A percentile compares a stretch with the other conserved stretches of the same genome.
phyloP scores from a whole-genome alignment of 2,888 invertebrate genomes.

The Eilema caniola region DNA sequence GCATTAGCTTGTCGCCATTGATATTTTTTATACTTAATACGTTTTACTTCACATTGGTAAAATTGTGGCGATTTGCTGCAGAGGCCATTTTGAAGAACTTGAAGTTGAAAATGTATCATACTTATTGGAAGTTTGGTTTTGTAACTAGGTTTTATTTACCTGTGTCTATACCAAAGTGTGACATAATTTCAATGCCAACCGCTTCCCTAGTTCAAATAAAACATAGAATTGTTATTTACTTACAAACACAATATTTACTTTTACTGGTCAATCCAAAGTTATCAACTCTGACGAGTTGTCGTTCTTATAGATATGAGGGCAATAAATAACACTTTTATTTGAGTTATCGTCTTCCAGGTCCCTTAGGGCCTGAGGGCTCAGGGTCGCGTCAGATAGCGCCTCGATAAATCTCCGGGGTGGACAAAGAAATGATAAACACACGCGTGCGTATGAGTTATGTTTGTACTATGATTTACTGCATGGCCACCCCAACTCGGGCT shows the following conservation, averaged over 20 bases:
- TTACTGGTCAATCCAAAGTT: neutral
- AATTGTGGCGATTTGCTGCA: no score
- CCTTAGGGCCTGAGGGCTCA: slow-evolving; percentile 44
- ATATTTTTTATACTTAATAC: no score
- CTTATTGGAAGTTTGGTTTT: neutral
- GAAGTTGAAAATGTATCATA: neutral
- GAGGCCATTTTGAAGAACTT: no score
- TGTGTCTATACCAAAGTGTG: no score
- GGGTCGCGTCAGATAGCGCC: slow-evolving; percentile 46
- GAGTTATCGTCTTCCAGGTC: slow-evolving; percentile 42
- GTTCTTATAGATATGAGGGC: slow-evolving; percentile 30
- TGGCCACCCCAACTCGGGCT: slow-evolving; percentile 32
- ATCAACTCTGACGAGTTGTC: slow-evolving; percentile 33
- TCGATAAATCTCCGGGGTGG: slow-evolving; percentile 54
- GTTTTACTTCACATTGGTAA: no score
- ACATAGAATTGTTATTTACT: no score
- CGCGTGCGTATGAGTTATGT: slow-evolving; percentile 51
- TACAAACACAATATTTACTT: no score
- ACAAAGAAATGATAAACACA: slow-evolving; percentile 58
- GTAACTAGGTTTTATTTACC: neutral
- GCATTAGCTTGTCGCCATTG: no score
- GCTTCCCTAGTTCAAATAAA: no score
- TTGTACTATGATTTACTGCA: slow-evolving; percentile 47
- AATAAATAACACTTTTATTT: slow-evolving; percentile 49
- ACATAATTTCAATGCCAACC: no score